Base-by-base conservation (phyloP, 2,888 invertebrate species). In the Phengaris alcon region DNA sequence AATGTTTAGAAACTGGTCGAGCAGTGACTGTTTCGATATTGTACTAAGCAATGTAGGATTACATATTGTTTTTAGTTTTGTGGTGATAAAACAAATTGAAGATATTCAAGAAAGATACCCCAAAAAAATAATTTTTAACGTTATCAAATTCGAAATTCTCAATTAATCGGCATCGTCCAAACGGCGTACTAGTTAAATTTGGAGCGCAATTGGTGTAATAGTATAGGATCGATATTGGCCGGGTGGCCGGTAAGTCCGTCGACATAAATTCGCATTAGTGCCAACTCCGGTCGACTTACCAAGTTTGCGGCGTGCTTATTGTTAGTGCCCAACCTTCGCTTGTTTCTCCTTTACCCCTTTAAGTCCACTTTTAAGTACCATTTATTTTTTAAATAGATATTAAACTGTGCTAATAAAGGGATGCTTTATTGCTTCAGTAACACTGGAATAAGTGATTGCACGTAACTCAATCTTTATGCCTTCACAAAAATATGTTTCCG, bases 221-320 rank as follows among this genome's bases (percentile, higher is more conserved):
- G 87, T 82, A 82, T 81, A 80, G 88, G 88, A 88, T 90, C 91
- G 89, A 90, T 90, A 89, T 85, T 84, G 86, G 82, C 77, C 80
- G 83, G 83, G 83, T 83, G 82, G 84, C 83, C 79, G 81, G 83
- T 82, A 82, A 86, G 90, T 90, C 89, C 89, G 86, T 89, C 86
- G 91, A 91, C 91, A 90, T 93, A 92, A 93, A 93, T 92, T 89
- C 88, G 90, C 86, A 93, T 93, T 92, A 93, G 88, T 90, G 93
- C 90, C 92, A 90, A 88, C 90, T 90, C 88, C 88, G 89, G 90
- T 89, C 92, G 90, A 89, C 90, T 93, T 92, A 91, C 91, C 90
- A 87, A 86, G 88, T 86, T 87, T 87, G 87, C 86, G 83, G 81
- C 84, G 86, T 88, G 89, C 90, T 91, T 91, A 91, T 89, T 89